phyloP scores from a whole-genome alignment of 2,113 vertebrate genomes.

The Peromyscus polionotus region DNA sequence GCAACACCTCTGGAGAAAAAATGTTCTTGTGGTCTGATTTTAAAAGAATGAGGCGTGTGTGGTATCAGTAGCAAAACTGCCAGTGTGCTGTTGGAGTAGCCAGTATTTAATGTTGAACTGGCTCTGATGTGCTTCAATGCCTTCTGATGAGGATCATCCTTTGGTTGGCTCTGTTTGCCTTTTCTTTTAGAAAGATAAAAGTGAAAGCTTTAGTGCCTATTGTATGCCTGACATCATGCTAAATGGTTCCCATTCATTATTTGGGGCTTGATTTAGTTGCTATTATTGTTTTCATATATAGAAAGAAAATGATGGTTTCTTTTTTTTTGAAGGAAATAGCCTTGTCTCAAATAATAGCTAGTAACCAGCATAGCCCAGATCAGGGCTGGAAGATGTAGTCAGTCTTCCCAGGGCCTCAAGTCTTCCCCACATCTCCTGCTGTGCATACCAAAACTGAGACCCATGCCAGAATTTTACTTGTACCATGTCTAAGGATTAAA shows the following conservation, averaged over 20 bases:
- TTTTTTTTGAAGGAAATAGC: neutral
- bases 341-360: neutral
- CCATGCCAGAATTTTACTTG: neutral
- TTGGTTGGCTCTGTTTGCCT: neutral
- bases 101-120: neutral
- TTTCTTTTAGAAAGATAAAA: neutral
- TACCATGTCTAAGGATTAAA: neutral
- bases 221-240: neutral
- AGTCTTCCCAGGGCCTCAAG: neutral
- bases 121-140: neutral
- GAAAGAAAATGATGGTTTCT: neutral
- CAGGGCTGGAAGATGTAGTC: neutral
- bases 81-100: neutral
- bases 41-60: neutral
- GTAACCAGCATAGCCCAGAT: neutral
- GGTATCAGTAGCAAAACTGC: neutral
- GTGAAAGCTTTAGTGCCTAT: neutral
- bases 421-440: neutral
- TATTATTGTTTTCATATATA: neutral
- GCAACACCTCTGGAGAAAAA: neutral
- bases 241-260: neutral
- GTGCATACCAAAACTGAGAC: neutral
- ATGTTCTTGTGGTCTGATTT: neutral
- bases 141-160: neutral
- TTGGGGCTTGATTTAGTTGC: neutral